phyloP scores from a whole-genome alignment of 2,113 vertebrate genomes.

The Mungos mungo region DNA sequence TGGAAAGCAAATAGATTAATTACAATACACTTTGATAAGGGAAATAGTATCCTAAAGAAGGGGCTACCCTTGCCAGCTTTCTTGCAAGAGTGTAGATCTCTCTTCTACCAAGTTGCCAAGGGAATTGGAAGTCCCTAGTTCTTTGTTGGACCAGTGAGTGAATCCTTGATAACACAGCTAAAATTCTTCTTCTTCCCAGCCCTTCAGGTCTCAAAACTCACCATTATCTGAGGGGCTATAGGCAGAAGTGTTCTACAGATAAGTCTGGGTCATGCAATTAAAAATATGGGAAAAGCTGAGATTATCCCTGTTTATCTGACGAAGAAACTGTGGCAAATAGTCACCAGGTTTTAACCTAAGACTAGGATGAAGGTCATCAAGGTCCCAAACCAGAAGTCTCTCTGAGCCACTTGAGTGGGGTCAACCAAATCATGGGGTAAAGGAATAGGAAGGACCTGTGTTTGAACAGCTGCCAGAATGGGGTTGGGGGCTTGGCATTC shows the following conservation, averaged over 20 bases:
- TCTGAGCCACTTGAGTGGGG: background rate
- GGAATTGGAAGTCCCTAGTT: background rate
- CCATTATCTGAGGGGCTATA: background rate
- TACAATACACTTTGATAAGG: background rate
- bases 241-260: background rate
- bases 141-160: background rate
- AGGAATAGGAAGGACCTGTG: background rate
- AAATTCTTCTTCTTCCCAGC: background rate
- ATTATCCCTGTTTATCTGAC: background rate
- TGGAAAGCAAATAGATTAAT: slow-evolving; percentile 9
- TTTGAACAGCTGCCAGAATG: background rate
- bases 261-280: background rate
- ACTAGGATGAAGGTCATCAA: background rate
- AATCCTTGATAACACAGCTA: background rate
- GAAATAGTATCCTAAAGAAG: background rate
- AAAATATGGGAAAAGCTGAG: background rate
- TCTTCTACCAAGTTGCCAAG: slow-evolving; percentile 10
- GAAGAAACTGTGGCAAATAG: background rate
- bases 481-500: background rate
- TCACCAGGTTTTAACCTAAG: slow-evolving; percentile 5
- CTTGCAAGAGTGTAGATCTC: background rate
- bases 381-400: background rate
- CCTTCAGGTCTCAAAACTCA: background rate
- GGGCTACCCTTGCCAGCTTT: background rate
- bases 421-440: background rate